Percentiles rank a stretch among this genome's conserved stretches.
Evolutionary conservation across 2,888 invertebrate genomes (phyloP).

Genomic region (Callosobruchus maculatus): DNA sequence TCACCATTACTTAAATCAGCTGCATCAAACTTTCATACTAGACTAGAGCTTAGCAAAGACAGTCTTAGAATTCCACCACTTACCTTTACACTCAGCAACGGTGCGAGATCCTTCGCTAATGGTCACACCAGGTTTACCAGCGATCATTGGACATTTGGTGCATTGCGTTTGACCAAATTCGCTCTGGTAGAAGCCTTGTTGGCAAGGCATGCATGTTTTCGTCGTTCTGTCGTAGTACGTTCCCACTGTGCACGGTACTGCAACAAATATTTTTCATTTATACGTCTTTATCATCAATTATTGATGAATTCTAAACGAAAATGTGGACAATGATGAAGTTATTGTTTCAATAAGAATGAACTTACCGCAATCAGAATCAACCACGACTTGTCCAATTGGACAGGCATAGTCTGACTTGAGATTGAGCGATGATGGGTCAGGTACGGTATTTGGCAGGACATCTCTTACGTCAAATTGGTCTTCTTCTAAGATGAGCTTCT

Average conservation of each 20-base stretch:
- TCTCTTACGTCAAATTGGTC: slow-evolving; percentile 92
- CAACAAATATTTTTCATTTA: slow-evolving; percentile 15
- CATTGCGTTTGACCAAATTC: slow-evolving; percentile 88
- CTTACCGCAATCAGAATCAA: slow-evolving; percentile 89
- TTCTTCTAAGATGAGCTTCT: slow-evolving; percentile 87
- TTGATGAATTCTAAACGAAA: too few relatives aligned
- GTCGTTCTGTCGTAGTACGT: slow-evolving; percentile 76
- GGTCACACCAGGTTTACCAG: slow-evolving; percentile 86
- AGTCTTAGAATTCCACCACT: slow-evolving; percentile 1
- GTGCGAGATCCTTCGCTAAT: slow-evolving; percentile 83
- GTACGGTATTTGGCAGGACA: slow-evolving; percentile 89
- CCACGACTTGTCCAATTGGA: slow-evolving; percentile 88
- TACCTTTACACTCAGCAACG: slow-evolving; percentile 83
- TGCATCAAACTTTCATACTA: too few relatives aligned
- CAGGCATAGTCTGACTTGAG: slow-evolving; percentile 92
- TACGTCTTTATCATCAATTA: too few relatives aligned
- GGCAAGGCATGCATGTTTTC: slow-evolving; percentile 78
- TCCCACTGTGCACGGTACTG: slow-evolving; percentile 88
- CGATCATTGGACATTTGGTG: slow-evolving; percentile 83
- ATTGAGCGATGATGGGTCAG: slow-evolving; percentile 83
- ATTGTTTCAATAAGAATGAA: slow-evolving; percentile 12
- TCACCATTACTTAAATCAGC: too few relatives aligned
- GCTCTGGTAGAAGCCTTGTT: slow-evolving; percentile 89
- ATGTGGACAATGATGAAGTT: too few relatives aligned
- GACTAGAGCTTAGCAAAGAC: too few relatives aligned